A percentile compares a stretch with the other conserved stretches of the same genome.
Evolutionary conservation across 2,113 vertebrate species (phyloP).

Genomic region (Ameiurus melas): DNA sequence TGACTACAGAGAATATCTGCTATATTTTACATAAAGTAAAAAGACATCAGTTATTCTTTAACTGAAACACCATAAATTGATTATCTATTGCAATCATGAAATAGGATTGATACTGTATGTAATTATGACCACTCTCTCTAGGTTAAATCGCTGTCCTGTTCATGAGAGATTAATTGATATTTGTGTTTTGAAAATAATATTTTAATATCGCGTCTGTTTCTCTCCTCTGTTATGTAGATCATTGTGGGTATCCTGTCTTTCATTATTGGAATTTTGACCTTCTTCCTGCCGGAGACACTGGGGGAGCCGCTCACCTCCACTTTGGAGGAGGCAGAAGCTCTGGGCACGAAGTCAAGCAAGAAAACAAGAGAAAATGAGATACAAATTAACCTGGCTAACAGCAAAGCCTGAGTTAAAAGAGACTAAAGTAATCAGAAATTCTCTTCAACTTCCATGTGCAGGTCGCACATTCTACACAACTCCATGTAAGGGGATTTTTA

Average conservation of each 20-base stretch:
- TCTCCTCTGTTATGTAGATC: constrained; percentile 71
- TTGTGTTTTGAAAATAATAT: neutral
- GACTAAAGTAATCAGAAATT: neutral
- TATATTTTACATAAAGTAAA: neutral
- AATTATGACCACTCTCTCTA: neutral
- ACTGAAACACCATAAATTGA: neutral
- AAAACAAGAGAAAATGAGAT: constrained; percentile 60
- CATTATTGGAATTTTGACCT: constrained; percentile 79
- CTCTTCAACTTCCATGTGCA: neutral
- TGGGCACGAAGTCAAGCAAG: constrained; percentile 64
- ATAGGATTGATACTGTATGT: neutral
- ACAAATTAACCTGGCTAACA: constrained; percentile 61
- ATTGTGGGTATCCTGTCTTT: constrained; percentile 86
- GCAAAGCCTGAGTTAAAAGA: constrained; percentile 49
- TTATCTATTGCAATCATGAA: neutral
- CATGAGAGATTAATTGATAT: neutral
- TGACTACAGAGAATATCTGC: neutral
- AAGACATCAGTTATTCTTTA: neutral
- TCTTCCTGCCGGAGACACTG: constrained; percentile 86
- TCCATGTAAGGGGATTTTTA: neutral
- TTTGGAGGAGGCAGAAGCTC: constrained; percentile 78
- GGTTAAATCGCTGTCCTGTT: neutral
- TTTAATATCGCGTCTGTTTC: neutral
- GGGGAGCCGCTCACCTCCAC: constrained; percentile 82
- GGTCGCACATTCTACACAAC: neutral